A percentile compares a stretch with the other conserved stretches of the same genome.
Conservation (phyloP, 2,797 vertebrate genomes). For the Amblyraja radiata region DNA sequence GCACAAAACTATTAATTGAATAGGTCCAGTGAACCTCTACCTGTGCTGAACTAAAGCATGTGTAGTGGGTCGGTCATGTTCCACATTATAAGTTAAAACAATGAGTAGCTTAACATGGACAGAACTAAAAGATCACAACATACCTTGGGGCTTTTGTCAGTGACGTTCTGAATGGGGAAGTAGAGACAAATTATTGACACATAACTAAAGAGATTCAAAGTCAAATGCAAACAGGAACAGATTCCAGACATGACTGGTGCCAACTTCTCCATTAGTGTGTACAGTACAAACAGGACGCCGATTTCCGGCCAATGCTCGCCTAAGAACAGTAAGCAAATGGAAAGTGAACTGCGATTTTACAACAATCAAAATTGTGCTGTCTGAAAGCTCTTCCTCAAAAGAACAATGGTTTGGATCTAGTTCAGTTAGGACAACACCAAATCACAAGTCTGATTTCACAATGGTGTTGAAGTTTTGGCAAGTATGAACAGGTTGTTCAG, state of each 20-base stretch:
- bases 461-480: not conserved
- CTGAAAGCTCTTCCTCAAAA: not conserved
- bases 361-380: conserved; percentile 22
- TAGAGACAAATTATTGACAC: not conserved
- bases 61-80: not conserved
- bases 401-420: conserved; percentile 20
- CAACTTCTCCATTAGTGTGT: conserved; percentile 12
- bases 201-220: not conserved
- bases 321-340: not conserved
- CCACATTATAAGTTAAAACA: not conserved
- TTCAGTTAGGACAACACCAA: not conserved
- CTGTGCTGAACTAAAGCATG: not conserved
- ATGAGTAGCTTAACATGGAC: not conserved
- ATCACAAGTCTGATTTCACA: not conserved
- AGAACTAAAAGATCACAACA: not conserved
- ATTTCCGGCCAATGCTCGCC: not conserved
- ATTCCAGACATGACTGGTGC: conserved; percentile 12
- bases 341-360: not conserved
- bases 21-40: not conserved
- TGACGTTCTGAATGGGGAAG: not conserved
- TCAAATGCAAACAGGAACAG: not conserved
- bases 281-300: not conserved
- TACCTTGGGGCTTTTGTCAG: not conserved
- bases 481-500: not conserved
- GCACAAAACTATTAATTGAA: not conserved